phyloP scores from a whole-genome alignment of 2,797 vertebrate genomes.

The Labeo calbasu region DNA sequence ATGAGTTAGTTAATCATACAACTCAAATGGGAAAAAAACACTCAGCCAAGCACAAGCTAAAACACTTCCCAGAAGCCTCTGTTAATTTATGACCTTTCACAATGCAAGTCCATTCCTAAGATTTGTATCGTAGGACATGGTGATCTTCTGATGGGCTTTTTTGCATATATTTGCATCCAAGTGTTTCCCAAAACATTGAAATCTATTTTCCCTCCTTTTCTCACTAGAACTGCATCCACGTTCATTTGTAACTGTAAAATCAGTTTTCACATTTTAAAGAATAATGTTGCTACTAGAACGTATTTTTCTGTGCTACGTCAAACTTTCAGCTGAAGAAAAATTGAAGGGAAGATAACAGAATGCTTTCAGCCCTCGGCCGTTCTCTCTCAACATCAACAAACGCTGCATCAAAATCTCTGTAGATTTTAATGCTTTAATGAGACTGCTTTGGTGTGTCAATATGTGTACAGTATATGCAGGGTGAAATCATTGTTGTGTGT shows the following conservation, averaged over 20 bases:
- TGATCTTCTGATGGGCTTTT: conserved; percentile 4
- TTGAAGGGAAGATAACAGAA: conserved; percentile 22
- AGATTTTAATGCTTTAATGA: conserved; percentile 15
- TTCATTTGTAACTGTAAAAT: conserved; percentile 6
- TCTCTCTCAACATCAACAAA: conserved; percentile 33
- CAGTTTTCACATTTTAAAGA: neutral
- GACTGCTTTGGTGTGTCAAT: conserved; percentile 8
- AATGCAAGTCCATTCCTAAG: conserved; percentile 45
- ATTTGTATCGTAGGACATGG: conserved; percentile 30
- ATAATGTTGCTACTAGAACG: neutral
- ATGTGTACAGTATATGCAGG: conserved; percentile 1
- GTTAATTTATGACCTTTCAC: conserved; percentile 45
- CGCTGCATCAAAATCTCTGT: conserved; percentile 15
- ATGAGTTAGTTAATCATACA: conserved; percentile 40
- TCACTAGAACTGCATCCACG: neutral
- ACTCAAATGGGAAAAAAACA: neutral
- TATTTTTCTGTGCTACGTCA: neutral
- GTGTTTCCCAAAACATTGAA: conserved; percentile 1
- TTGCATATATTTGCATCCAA: conserved; percentile 39
- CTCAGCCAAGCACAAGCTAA: conserved; percentile 9
- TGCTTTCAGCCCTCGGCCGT: conserved; percentile 22
- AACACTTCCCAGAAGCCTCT: conserved; percentile 25
- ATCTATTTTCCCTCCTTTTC: neutral
- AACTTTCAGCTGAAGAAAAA: conserved; percentile 14
- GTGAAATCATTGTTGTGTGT: neutral